A percentile compares a stretch with the other conserved stretches of the same genome.
Evolutionary conservation across 2,888 invertebrate genomes (phyloP).

Genomic region (Tanypteryx hageni): DNA sequence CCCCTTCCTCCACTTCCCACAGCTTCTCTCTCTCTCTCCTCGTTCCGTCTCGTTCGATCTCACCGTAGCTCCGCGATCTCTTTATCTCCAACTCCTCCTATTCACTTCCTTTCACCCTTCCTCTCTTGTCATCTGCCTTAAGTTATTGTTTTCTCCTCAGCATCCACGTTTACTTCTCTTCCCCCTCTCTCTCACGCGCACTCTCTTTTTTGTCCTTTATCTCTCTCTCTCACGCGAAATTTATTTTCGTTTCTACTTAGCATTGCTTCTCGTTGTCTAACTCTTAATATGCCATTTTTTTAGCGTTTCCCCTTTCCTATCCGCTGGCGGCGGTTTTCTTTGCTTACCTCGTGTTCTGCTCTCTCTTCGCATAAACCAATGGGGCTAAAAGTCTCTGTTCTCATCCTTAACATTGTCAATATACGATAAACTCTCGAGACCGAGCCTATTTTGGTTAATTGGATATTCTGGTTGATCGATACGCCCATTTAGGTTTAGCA

Average conservation of each 20-base stretch:
- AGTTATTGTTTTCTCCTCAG: constrained; percentile 18
- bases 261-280: constrained; percentile 1
- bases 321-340: neutral
- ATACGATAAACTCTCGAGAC: too few relatives aligned
- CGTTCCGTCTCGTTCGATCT: neutral
- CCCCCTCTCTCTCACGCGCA: neutral
- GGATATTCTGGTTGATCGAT: too few relatives aligned
- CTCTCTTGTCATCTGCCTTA: neutral
- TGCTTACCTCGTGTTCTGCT: neutral
- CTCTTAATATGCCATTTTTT: neutral
- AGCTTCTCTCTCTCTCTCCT: neutral
- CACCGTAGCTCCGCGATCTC: neutral
- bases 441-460: too few relatives aligned
- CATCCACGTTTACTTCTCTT: neutral
- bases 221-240: neutral
- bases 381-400: too few relatives aligned
- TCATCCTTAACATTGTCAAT: too few relatives aligned
- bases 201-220: too few relatives aligned
- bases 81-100: neutral
- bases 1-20: constrained; percentile 2
- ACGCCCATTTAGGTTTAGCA: too few relatives aligned
- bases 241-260: neutral
- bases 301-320: neutral
- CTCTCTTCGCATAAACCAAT: neutral
- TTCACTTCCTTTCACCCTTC: neutral